Conservation (phyloP, 2,888 invertebrate species). For the Venustoraphidia nigricollis region DNA sequence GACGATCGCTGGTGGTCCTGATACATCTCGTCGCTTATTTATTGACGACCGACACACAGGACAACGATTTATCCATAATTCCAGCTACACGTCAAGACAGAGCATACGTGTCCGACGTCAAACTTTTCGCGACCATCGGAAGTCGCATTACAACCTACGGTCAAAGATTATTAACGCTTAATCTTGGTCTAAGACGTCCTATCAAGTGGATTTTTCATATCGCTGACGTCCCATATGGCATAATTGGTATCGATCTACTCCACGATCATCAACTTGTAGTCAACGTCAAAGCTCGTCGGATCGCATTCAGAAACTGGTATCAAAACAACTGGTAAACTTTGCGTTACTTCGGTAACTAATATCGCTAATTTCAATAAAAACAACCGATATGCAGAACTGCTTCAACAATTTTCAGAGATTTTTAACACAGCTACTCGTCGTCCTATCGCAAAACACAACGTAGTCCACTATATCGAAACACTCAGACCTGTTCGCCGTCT, state of each 20-base stretch:
- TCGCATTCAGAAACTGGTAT: constrained; percentile 2
- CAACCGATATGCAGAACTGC: not conserved
- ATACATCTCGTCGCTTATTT: constrained; percentile 4
- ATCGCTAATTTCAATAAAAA: not conserved
- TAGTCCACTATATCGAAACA: constrained; percentile 5
- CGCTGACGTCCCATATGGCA: constrained; percentile 7
- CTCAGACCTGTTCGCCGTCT: constrained; percentile 4
- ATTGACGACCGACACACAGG: constrained; percentile 2
- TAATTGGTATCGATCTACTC: constrained; percentile 10
- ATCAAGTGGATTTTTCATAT: constrained; percentile 9
- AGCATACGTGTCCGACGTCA: not conserved
- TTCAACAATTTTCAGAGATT: constrained; percentile 1
- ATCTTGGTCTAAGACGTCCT: constrained; percentile 7
- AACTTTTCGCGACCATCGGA: constrained; percentile 8
- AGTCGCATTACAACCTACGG: constrained; percentile 8
- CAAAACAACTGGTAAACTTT: not conserved
- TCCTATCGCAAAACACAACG: not conserved
- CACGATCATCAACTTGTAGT: not conserved
- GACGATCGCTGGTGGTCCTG: constrained; percentile 4
- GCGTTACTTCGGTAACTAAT: not conserved
- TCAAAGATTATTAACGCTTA: constrained; percentile 1
- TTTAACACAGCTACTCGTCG: not conserved
- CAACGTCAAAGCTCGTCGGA: not conserved
- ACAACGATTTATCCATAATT: constrained; percentile 5
- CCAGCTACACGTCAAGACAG: not conserved